phyloP scores from a whole-genome alignment of 2,113 vertebrate genomes.

The Eurystomus gularis region DNA sequence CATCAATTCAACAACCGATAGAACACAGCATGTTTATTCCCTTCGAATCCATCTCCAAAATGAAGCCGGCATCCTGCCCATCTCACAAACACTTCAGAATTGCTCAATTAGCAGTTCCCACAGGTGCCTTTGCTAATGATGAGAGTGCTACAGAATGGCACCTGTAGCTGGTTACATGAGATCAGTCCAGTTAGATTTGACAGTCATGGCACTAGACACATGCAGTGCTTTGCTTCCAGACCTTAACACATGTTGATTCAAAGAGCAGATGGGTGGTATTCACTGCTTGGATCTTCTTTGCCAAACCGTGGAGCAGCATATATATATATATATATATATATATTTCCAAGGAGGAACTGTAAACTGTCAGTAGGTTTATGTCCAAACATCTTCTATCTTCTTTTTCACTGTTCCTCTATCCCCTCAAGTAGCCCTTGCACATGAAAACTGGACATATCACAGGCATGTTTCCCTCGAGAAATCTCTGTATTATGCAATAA shows the following conservation, averaged over 20 bases:
- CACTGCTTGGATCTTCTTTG: neutral
- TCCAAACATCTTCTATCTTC: neutral
- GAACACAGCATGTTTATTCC: neutral
- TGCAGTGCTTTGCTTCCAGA: neutral
- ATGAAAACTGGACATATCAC: neutral
- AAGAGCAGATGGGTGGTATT: neutral
- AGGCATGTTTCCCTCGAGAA: neutral
- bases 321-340: neutral
- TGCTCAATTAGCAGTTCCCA: neutral
- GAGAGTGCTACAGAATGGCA: neutral
- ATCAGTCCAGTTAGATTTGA: neutral
- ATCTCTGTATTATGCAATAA: neutral
- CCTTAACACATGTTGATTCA: neutral
- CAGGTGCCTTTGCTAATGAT: neutral
- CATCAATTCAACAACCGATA: neutral
- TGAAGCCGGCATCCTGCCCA: neutral
- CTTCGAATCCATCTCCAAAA: neutral
- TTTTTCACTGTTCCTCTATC: neutral
- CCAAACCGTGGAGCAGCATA: neutral
- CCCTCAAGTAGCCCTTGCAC: neutral
- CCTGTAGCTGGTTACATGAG: neutral
- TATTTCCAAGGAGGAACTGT: neutral
- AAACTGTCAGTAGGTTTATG: neutral
- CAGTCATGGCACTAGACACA: neutral
- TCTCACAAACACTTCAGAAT: neutral